Evolutionary conservation across 2,888 invertebrate genomes (phyloP), one percentile per base, ranked within the genome.

Genomic region (Tortrix viridana): DNA sequence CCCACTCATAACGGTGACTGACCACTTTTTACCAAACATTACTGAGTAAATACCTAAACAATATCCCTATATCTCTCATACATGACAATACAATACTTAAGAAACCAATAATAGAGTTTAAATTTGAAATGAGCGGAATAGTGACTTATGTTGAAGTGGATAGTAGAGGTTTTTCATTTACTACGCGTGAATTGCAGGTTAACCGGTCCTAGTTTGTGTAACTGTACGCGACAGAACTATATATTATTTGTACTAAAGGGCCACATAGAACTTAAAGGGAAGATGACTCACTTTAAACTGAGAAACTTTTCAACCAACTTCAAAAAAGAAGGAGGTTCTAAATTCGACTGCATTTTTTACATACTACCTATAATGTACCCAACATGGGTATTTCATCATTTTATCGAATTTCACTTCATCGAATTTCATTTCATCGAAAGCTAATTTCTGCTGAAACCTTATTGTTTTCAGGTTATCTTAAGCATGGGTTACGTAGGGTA

Each of bases 231-330:
- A 48, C 60, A 52, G 60, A 60, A 60, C 60, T 54, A 46, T 41
- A 57, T 62, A 57, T 57, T 52, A 63, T 63, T 58, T 63, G 58
- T 53, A 47, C 32, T n/a, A 48, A 58, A 63, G 63, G 58, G 58
- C 63, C 47, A 14, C 18, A 3, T 23, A 63, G 23, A 22, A 62
- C 1, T 23, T 26, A 32, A 26, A 0, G n/a, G 23, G 7, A 44
- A 52, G 56, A 57, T 41, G 22, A 23, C 16, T 16, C 56, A 52
- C 50, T 59, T 14, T 22, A 3, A 9, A n/a, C n/a, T n/a, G n/a
- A n/a, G n/a, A n/a, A n/a, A n/a, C n/a, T n/a, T n/a, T n/a, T n/a
- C n/a, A n/a, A n/a, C n/a, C n/a, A n/a, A n/a, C n/a, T n/a, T n/a
- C n/a, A n/a, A n/a, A n/a, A n/a, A n/a, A n/a, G n/a, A n/a, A n/a